Evolutionary conservation across 2,888 invertebrate species (phyloP), one percentile per base, ranked within the genome.

Genomic region (Heliconius cydno): DNA sequence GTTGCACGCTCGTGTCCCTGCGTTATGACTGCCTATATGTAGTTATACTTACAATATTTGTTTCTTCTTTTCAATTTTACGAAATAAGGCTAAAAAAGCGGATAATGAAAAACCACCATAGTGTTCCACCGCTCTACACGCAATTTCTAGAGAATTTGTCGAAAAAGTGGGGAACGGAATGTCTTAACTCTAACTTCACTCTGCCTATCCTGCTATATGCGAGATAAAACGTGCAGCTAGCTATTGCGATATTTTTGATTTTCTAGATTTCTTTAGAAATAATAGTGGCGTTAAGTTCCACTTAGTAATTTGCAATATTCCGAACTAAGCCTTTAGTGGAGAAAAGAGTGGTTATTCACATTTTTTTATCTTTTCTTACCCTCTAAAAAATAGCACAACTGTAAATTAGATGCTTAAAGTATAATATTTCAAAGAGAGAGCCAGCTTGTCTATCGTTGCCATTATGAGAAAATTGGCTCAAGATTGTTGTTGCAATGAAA

Each of bases 381-480:
- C 12, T 60, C 12, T 34, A 34, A 67, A 67, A 34, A 28, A 67
- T 34, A 34, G 30, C 30, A 66, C 19, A 66, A 30, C 66, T 66
- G 66, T 67, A 67, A 34, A 34, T 65, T 67, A 67, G 19, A 67
- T 67, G 22, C n/a, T 68, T 68, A 19, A 38, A 68, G 22, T n/a
- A n/a, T 22, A 30, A 38, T n/a, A 41, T 70, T 25, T 70, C 70
- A 70, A 70, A 70, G 70, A 70, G 70, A 70, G 70, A 70, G 70
- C 15, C 41, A 25, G 68, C 41, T 25, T 68, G 70, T 70, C 68
- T 70, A 70, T 70, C 15, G 25, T 25, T 41, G n/a, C 7, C 25
- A 70, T 70, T 70, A 70, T 70, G 38, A 41, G 68, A 70, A 70
- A 41, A 70, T 41, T 70, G 70, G 25, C 70, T 46, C 38, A 70